These are phyloP conservation scores for Elachura formosa DNA, from an alignment of 2,113 vertebrate species.

Conservation along the genomic window DNA sequence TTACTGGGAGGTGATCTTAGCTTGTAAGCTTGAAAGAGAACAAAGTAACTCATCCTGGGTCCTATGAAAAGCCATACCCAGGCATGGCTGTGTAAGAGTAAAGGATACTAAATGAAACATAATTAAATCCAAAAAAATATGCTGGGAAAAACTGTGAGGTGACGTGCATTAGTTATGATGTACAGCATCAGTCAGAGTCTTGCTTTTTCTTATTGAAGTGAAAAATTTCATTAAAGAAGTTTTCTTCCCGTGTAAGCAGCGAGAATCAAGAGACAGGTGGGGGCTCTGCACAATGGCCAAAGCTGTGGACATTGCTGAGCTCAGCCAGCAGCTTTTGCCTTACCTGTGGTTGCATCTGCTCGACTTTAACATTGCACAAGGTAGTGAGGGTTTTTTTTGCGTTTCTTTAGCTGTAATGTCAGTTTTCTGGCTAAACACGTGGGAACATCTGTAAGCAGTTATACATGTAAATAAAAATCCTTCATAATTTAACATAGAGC, in stretches of 20 bases:
- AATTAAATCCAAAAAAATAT: not conserved
- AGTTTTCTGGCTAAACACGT: not conserved
- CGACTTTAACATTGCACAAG: not conserved
- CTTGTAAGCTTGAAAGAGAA: not conserved
- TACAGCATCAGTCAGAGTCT: not conserved
- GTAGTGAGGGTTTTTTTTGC: not conserved
- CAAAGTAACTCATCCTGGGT: not conserved
- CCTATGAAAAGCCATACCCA: not conserved
- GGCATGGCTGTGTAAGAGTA: not conserved
- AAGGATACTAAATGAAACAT: not conserved
- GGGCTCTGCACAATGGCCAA: fast-evolving
- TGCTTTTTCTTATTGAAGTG: not conserved
- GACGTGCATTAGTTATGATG: not conserved
- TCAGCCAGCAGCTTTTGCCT: not conserved
- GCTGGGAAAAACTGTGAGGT: not conserved
- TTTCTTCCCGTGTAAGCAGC: not conserved
- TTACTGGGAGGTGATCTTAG: not conserved
- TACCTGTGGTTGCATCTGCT: not conserved
- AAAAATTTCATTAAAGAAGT: not conserved
- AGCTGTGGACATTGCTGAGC: not conserved
- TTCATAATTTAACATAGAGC: not conserved
- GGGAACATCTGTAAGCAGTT: not conserved
- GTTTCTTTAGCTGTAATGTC: not conserved
- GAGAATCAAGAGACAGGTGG: not conserved
- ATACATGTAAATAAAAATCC: not conserved